A percentile compares a stretch with the other conserved stretches of the same genome.
Conservation (phyloP, 37 sponge, comb jelly and placozoan species). For the Diacarnus erythraeanus region DNA sequence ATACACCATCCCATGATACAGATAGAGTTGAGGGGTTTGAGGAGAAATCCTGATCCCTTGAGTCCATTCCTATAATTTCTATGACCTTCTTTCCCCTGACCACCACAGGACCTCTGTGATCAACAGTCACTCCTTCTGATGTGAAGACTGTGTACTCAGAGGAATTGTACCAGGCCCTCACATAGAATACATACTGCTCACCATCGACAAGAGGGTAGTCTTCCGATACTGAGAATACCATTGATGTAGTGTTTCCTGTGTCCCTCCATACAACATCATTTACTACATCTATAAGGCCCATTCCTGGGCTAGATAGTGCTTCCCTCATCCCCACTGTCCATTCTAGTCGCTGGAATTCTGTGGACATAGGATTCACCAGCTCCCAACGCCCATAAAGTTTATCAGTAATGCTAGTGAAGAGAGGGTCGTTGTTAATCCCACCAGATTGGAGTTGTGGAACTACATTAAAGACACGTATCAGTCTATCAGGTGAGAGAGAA, state of each 20-base stretch:
- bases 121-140: conserved; percentile 61
- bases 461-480: neutral
- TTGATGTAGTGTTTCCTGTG: neutral
- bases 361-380: neutral
- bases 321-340: conserved; percentile 61
- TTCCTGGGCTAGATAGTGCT: conserved; percentile 21
- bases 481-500: conserved; percentile 15
- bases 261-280: conserved; percentile 44
- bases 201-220: conserved; percentile 49
- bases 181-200: conserved; percentile 56
- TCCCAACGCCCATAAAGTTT: conserved; percentile 38
- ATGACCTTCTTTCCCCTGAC: conserved; percentile 27
- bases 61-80: conserved; percentile 17
- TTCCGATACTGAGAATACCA: conserved; percentile 30
- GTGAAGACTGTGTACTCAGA: conserved; percentile 43
- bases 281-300: conserved; percentile 37
- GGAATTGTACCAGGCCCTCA: conserved; percentile 71
- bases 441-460: conserved; percentile 11
- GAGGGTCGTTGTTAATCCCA: neutral
- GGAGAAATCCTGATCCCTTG: conserved; percentile 46
- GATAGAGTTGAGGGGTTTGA: neutral
- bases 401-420: conserved; percentile 43
- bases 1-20: conserved; percentile 67
- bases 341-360: conserved; percentile 37
- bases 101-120: conserved; percentile 25